Percentiles rank a stretch among this genome's conserved stretches.
These are phyloP conservation scores for Drosophila nikananu DNA, from an alignment of 1,140 invertebrate genomes.

Conservation along the genomic window DNA sequence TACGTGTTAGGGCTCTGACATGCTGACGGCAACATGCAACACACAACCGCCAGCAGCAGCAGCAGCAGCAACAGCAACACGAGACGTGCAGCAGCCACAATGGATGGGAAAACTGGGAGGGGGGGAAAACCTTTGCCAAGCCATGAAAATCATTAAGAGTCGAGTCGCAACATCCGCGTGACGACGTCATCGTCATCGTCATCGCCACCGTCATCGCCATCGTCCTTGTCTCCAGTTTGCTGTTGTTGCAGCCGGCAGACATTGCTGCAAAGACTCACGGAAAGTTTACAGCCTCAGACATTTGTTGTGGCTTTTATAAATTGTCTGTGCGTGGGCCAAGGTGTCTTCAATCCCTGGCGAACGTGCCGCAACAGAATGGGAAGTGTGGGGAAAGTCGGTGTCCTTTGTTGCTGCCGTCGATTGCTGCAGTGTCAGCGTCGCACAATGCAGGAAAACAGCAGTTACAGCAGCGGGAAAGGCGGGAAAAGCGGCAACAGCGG, in stretches of 20 bases:
- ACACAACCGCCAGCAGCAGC: slow-evolving; percentile 46
- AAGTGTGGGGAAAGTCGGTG: neutral
- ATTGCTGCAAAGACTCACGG: slow-evolving; percentile 75
- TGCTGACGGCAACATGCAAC: slow-evolving; percentile 74
- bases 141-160: slow-evolving; percentile 78
- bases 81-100: slow-evolving; percentile 43
- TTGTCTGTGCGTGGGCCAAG: slow-evolving; percentile 79
- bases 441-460: slow-evolving; percentile 22
- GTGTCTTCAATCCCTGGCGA: slow-evolving; percentile 31
- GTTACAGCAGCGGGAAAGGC: neutral
- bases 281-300: slow-evolving; percentile 80
- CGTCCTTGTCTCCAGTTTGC: slow-evolving; percentile 15
- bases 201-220: slow-evolving; percentile 29
- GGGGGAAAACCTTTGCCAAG: slow-evolving; percentile 21
- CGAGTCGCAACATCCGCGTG: slow-evolving; percentile 53
- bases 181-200: slow-evolving; percentile 38
- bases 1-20: slow-evolving; percentile 60
- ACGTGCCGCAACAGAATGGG: slow-evolving; percentile 3
- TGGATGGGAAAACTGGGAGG: slow-evolving; percentile 1
- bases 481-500: slow-evolving; percentile 5
- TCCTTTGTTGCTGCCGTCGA: slow-evolving; percentile 47
- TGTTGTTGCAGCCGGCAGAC: slow-evolving; percentile 57
- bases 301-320: slow-evolving; percentile 82
- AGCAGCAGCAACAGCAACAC: slow-evolving; percentile 11
- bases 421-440: slow-evolving; percentile 62